phyloP scores from a whole-genome alignment of 92 coral and sea anemone genomes.

The Isaurus tuberculatus region DNA sequence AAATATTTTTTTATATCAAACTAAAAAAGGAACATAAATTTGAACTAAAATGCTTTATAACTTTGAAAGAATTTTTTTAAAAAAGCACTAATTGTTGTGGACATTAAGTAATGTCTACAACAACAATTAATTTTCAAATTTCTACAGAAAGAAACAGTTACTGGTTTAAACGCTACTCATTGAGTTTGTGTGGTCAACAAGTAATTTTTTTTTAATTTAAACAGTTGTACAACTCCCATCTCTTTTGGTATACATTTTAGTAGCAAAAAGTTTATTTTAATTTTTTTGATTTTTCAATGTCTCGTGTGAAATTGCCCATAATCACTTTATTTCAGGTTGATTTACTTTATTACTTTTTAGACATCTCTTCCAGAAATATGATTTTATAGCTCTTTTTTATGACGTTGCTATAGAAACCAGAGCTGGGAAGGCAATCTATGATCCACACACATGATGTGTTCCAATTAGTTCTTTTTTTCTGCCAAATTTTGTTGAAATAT shows the following conservation, averaged over 20 bases:
- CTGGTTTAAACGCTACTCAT: neutral
- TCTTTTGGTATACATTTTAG: conserved; percentile 1
- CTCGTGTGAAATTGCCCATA: conserved; percentile 5
- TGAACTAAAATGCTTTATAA: neutral
- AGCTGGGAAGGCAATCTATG: neutral
- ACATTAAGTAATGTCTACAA: neutral
- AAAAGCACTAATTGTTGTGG: conserved; percentile 13
- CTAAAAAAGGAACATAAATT: conserved; percentile 27
- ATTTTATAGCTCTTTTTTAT: conserved; percentile 15
- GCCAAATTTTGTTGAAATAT: neutral
- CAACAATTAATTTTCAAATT: conserved; percentile 9
- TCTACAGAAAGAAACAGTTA: conserved; percentile 5
- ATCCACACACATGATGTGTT: conserved; percentile 13
- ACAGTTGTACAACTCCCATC: neutral
- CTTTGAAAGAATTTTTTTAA: neutral
- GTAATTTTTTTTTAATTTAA: neutral
- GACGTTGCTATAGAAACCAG: conserved; percentile 17
- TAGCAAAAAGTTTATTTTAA: neutral
- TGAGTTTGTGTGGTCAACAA: neutral
- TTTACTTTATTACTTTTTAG: neutral
- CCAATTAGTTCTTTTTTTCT: conserved; percentile 4
- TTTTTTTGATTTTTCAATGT: neutral
- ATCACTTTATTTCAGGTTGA: conserved; percentile 11
- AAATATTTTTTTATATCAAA: conserved; percentile 25
- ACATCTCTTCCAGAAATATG: neutral